Evolutionary conservation across 1,140 invertebrate genomes (phyloP), one percentile per base, ranked within the genome.

Genomic region (Drosophila suzukii): DNA sequence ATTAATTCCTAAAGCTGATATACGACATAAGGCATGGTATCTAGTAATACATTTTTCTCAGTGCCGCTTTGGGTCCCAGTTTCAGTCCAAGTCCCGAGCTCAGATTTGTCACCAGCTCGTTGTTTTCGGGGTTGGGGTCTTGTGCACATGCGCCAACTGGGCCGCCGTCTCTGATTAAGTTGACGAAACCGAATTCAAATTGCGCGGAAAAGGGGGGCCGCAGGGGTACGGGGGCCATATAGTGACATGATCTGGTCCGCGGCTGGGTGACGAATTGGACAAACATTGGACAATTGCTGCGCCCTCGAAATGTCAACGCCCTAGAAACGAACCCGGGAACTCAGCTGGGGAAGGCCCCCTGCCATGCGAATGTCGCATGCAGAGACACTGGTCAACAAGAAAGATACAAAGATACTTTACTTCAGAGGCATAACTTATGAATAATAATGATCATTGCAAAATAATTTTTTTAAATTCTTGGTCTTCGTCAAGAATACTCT

Each of bases 231-330:
- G n/a, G 41, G 30, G 44, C 30, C 12, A 15, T 43, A 54, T 47
- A 27, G 53, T 54, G 63, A 70, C 65, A 76, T 76, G 72, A 76
- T 66, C 60, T 51, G 74, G 55, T 50, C 75, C 51, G 50, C 50
- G 63, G 58, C 58, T 78, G 75, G 57, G 75, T 77, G 75, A 77
- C 63, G 74, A 78, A 77, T 77, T 80, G 70, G 63, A 82, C 70
- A 78, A 75, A 75, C 80, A 78, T 60, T 83, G 65, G 76, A 79
- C 79, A 80, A 67, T 61, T 67, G 74, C 75, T 79, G 78, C 78
- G 83, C 83, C 83, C 83, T 88, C 83, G 76, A 83, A 88, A 88
- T 89, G 83, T 88, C 83, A 88, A 88, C 84, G 83, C 83, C 83
- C 84, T 88, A 58, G 74, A 56, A 63, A 51, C 46, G 51, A 66